These are phyloP conservation scores for Micrasema longulum DNA, from an alignment of 1,140 invertebrate genomes.

Conservation along the genomic window DNA sequence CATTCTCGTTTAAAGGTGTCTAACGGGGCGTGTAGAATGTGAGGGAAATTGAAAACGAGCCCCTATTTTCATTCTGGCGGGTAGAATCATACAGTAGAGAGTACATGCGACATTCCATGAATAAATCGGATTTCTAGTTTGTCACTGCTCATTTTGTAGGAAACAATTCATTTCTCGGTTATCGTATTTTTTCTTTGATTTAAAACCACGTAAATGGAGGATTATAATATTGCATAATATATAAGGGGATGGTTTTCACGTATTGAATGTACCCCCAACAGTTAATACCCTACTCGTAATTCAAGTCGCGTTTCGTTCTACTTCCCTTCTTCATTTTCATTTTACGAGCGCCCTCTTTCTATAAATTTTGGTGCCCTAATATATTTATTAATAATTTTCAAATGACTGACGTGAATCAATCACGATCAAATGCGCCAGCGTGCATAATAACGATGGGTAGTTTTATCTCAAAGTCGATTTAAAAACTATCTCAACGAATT, in stretches of 20 bases:
- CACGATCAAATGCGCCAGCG: too few species aligned
- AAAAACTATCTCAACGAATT: too few species aligned
- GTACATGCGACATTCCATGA: too few species aligned
- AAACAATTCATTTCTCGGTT: too few species aligned
- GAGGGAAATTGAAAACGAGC: conserved; percentile 28
- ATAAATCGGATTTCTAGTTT: too few species aligned
- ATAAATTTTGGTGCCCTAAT: not conserved
- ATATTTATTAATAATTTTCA: not conserved
- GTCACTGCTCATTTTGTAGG: too few species aligned
- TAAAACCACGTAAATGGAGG: not conserved
- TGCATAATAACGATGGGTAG: too few species aligned
- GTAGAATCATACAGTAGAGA: not conserved
- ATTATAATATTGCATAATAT: not conserved
- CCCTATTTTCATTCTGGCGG: conserved; percentile 15
- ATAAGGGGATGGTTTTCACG: not conserved
- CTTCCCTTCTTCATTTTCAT: conserved; percentile 4
- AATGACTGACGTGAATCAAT: too few species aligned
- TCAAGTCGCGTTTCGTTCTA: conserved; percentile 23
- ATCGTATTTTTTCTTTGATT: too few species aligned
- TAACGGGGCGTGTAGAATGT: conserved; percentile 7
- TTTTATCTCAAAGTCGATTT: too few species aligned
- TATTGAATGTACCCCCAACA: conserved; percentile 31
- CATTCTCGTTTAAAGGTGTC: conserved; percentile 14
- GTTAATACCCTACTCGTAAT: conserved; percentile 32
- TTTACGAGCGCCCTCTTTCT: not conserved